phyloP scores from a whole-genome alignment of 2,113 vertebrate genomes.

The Elaphurus davidianus region DNA sequence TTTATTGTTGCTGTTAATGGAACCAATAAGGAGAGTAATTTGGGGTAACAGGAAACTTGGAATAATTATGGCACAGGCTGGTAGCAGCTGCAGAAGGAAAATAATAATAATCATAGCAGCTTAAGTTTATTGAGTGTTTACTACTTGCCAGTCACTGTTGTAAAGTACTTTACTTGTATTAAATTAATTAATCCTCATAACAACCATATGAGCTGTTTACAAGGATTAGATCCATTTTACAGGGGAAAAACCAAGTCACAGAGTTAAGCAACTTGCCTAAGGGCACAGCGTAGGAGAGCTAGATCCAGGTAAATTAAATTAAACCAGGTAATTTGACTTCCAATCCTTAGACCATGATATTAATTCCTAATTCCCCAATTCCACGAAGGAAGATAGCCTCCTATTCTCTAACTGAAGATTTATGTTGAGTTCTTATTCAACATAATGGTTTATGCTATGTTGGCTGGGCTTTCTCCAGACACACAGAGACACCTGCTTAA shows the following conservation, averaged over 20 bases:
- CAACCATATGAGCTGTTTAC: neutral
- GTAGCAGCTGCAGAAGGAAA: constrained; percentile 7
- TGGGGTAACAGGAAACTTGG: neutral
- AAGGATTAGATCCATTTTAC: neutral
- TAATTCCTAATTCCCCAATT: neutral
- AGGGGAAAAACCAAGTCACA: constrained; percentile 15
- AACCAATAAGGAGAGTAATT: neutral
- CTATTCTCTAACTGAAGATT: neutral
- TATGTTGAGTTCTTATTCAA: neutral
- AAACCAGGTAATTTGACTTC: neutral
- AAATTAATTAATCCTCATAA: constrained; percentile 5
- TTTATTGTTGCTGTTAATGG: neutral
- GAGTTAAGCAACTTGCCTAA: neutral
- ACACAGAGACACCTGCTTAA: neutral
- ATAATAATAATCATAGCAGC: neutral
- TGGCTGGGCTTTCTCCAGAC: neutral
- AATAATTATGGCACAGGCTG: neutral
- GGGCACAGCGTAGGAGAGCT: neutral
- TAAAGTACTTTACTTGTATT: neutral
- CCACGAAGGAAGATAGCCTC: neutral
- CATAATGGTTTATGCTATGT: neutral
- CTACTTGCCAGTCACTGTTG: neutral
- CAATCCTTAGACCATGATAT: neutral
- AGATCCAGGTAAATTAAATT: neutral
- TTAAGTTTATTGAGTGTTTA: constrained; percentile 55